Evolutionary conservation across 1,140 invertebrate species (phyloP).

Genomic region (Akabosia matsudoensis): DNA sequence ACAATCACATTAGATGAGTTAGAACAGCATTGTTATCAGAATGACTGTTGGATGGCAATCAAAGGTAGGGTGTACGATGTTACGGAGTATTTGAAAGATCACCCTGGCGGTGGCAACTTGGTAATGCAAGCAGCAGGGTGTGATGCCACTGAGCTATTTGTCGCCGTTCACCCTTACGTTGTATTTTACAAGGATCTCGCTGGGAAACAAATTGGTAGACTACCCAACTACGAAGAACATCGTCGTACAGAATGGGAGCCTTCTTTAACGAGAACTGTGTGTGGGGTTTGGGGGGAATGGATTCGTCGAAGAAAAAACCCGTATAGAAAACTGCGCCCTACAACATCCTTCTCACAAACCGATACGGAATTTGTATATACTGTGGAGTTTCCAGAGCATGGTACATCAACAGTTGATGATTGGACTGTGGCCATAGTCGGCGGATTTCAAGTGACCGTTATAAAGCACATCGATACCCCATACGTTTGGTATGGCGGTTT

Average conservation of each 20-base stretch:
- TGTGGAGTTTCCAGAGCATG: neutral
- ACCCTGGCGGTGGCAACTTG: neutral
- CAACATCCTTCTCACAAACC: neutral
- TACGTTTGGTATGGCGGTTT: slow-evolving; percentile 1
- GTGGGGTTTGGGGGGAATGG: neutral
- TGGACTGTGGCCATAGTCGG: neutral
- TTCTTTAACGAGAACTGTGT: neutral
- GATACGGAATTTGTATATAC: neutral
- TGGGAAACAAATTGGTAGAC: slow-evolving; percentile 2
- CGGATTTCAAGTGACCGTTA: neutral
- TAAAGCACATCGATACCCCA: neutral
- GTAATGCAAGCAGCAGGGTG: neutral
- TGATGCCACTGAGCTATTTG: neutral
- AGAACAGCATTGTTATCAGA: neutral
- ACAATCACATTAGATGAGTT: neutral
- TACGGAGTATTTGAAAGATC: neutral
- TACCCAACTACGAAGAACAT: slow-evolving; percentile 5
- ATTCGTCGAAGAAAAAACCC: neutral
- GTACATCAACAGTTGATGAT: neutral
- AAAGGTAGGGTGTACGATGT: neutral
- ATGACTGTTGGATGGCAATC: slow-evolving; percentile 6
- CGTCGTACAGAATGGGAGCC: neutral
- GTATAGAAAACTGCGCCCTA: neutral
- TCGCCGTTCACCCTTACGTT: neutral
- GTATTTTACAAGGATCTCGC: neutral